These are phyloP conservation scores for Probosciger aterrimus DNA, from an alignment of 2,113 vertebrate genomes.

Conservation along the genomic window DNA sequence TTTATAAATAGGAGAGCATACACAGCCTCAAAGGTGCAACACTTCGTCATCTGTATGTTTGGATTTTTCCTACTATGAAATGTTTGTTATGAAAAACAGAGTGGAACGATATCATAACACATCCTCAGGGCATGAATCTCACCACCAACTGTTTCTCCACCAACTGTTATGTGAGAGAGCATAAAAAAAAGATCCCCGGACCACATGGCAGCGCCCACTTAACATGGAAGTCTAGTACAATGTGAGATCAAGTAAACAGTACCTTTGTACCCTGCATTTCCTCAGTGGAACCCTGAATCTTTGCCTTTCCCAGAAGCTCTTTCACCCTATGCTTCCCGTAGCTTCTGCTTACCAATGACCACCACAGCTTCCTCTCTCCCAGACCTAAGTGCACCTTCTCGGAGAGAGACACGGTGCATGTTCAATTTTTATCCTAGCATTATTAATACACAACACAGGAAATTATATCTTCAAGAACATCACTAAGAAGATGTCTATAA, in stretches of 20 bases:
- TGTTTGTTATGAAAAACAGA: background rate
- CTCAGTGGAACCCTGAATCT: background rate
- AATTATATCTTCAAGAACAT: background rate
- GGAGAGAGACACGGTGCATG: background rate
- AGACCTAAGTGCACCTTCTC: background rate
- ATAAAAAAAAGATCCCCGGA: background rate
- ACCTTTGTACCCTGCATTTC: background rate
- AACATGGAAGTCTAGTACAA: background rate
- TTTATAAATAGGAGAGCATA: background rate
- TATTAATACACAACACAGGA: background rate
- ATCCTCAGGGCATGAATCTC: background rate
- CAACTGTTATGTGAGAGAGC: background rate
- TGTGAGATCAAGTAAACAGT: background rate
- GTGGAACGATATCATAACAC: background rate
- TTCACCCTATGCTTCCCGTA: background rate
- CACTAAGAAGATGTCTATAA: background rate
- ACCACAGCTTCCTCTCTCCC: background rate
- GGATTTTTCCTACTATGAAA: background rate
- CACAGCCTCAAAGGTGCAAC: background rate
- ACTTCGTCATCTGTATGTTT: background rate
- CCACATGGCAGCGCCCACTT: background rate
- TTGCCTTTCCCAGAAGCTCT: background rate
- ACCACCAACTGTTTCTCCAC: background rate
- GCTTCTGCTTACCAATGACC: fast-evolving
- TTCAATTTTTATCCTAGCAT: background rate